phyloP scores from a whole-genome alignment of 2,113 vertebrate genomes.

The Pica pica region DNA sequence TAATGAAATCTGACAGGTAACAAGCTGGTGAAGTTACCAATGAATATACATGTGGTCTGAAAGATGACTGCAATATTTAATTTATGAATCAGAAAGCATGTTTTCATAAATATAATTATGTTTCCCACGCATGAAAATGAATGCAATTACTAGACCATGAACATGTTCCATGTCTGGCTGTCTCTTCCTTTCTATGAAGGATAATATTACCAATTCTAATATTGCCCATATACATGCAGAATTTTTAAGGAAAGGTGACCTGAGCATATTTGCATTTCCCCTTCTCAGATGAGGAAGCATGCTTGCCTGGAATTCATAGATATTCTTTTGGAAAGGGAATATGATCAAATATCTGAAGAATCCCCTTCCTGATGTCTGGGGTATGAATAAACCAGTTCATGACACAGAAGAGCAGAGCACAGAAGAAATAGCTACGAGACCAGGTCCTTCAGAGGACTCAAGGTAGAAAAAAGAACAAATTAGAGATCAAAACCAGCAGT shows the following conservation, averaged over 20 bases:
- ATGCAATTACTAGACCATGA: neutral
- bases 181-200: neutral
- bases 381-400: neutral
- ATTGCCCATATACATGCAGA: neutral
- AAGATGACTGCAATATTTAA: neutral
- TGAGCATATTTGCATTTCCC: neutral
- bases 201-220: neutral
- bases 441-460: neutral
- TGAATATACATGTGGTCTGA: neutral
- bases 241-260: neutral
- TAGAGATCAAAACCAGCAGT: neutral
- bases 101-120: neutral
- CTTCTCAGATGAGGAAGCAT: neutral
- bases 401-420: neutral
- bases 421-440: neutral
- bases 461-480: neutral
- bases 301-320: neutral
- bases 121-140: neutral
- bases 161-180: neutral
- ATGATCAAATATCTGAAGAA: neutral
- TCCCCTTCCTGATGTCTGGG: neutral
- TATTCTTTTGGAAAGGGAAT: neutral
- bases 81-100: neutral
- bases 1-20: neutral
- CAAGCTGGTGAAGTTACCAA: neutral